Evolutionary conservation across 2,888 invertebrate genomes (phyloP), one percentile per base, ranked within the genome.

Genomic region (Elgonia sp.): DNA sequence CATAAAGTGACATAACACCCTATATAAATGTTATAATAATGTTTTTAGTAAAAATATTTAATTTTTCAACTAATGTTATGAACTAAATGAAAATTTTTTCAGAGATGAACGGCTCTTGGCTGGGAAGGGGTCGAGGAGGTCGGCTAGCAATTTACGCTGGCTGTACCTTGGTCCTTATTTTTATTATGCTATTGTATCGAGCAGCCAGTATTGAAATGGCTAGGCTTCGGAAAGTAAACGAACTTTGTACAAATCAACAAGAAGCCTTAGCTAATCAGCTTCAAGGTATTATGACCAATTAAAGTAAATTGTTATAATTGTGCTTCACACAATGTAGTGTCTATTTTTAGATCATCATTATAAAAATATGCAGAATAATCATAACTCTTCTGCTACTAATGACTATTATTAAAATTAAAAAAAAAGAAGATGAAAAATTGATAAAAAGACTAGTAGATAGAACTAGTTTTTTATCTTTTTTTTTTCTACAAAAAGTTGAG

Each of bases 21-120:
- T 29, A 29, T 5, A 42, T 46, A 2, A 10, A 46, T 12, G 46
- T 9, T 46, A 46, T 5, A 12, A 46, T 46, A 5, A 46, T 46
- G 2, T 46, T 5, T 7, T 12, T 46, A 46, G 10, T 10, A 46
- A 14, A 46, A 1, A 5, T 12, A 2, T 12, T 46, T 46, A 2
- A 46, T 46, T 46, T 10, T 46, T 46, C 2, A 12, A 46, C 7
- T 46, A 12, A 42, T 42, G 7, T 46, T 12, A 14, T 46, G 14
- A 46, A 14, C 10, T 12, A 46, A 46, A 14, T 46, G 46, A 46
- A 46, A 1, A 46, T 53, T 53, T 85, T 91, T 89, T 14, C 85
- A 94, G 94, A 92, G 90, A 94, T 94, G 94, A 94, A 90, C 89
- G 94, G 93, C 87, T 93, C 94, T 91, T 93, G 93, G 89, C 92